Conservation (phyloP, 2,888 invertebrate genomes). For the Chrysolina americana region DNA sequence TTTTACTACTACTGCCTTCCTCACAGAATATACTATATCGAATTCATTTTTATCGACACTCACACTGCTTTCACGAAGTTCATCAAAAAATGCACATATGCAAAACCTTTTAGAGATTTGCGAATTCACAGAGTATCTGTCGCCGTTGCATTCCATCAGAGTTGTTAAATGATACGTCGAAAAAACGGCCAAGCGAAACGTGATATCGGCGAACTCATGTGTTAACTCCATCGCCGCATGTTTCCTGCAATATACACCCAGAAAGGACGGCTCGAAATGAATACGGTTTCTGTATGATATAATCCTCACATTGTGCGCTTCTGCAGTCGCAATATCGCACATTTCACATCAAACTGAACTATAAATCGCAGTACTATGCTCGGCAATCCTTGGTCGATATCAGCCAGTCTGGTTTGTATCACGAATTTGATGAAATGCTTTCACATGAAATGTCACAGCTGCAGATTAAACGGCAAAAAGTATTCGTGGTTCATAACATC, state of each 20-base stretch:
- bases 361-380: slow-evolving; percentile 32
- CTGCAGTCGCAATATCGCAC: slow-evolving; percentile 41
- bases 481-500: too few relatives aligned
- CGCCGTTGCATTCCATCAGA: neutral
- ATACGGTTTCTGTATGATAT: slow-evolving; percentile 44
- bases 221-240: slow-evolving; percentile 48
- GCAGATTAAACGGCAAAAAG: too few relatives aligned
- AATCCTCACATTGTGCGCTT: slow-evolving; percentile 48
- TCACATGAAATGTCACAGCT: neutral
- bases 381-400: neutral
- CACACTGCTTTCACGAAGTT: too few relatives aligned
- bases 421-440: neutral
- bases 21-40: too few relatives aligned
- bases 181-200: slow-evolving; percentile 35
- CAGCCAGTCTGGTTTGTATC: neutral
- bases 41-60: too few relatives aligned
- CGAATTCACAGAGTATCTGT: neutral
- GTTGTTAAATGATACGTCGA: neutral
- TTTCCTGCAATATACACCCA: slow-evolving; percentile 48
- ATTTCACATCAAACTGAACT: slow-evolving; percentile 34
- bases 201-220: slow-evolving; percentile 46
- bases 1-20: too few relatives aligned
- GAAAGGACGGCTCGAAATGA: slow-evolving; percentile 41
- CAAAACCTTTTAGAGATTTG: neutral
- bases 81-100: neutral